phyloP scores from a whole-genome alignment of 2,888 invertebrate species.

The Argyra leucocephala region DNA sequence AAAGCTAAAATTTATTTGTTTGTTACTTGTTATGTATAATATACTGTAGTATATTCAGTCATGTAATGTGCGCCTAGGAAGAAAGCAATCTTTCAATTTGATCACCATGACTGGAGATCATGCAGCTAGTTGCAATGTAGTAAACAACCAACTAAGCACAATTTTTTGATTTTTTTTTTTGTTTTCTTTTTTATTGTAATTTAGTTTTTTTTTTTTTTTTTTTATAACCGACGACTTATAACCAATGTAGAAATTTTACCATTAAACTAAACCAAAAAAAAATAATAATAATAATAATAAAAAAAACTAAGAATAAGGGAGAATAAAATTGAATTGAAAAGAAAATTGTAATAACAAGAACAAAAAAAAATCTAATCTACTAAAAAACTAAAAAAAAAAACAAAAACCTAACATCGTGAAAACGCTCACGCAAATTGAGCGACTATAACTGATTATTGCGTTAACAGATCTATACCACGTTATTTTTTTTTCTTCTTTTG shows the following conservation, averaged over 20 bases:
- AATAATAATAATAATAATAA: not conserved
- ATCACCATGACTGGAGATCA: not conserved
- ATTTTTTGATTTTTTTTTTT: not conserved
- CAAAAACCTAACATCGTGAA: not conserved
- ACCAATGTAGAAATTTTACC: not conserved
- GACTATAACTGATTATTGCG: constrained; percentile 6
- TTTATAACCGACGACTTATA: not conserved
- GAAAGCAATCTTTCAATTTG: constrained; percentile 1
- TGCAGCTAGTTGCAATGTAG: constrained; percentile 6
- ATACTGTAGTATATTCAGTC: not conserved
- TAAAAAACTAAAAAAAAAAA: not conserved
- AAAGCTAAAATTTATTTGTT: not conserved
- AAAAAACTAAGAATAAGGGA: not conserved
- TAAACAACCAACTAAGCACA: not conserved
- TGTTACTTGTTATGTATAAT: not conserved
- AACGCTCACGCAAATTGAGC: constrained; percentile 3
- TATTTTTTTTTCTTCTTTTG: no score
- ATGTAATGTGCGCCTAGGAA: not conserved
- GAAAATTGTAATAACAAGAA: not conserved
- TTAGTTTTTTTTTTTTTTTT: not conserved
- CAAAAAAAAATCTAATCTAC: not conserved
- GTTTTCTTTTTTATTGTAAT: not conserved
- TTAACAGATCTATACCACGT: constrained; percentile 4
- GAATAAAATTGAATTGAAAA: not conserved
- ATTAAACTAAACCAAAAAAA: not conserved